Evolutionary conservation across 2,888 invertebrate genomes (phyloP).

Genomic region (Podabrus alpinus): DNA sequence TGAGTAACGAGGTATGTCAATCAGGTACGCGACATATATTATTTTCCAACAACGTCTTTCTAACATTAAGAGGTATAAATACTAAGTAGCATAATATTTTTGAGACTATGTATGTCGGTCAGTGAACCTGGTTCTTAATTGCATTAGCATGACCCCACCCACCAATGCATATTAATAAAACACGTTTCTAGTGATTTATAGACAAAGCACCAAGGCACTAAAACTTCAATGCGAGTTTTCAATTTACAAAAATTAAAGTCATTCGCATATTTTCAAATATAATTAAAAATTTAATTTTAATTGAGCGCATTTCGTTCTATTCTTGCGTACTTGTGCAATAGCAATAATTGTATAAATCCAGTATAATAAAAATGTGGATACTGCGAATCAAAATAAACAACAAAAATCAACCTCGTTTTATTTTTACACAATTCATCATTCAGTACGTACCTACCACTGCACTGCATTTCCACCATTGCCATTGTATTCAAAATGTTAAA

Average conservation of each 20-base stretch:
- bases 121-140: constrained; percentile 51
- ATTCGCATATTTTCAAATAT: constrained; percentile 14
- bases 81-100: constrained; percentile 31
- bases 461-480: neutral
- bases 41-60: constrained; percentile 31
- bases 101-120: constrained; percentile 46
- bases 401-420: neutral
- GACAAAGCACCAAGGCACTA: constrained; percentile 48
- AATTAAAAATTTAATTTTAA: neutral
- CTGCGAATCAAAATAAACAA: neutral
- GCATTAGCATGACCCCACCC: constrained; percentile 56
- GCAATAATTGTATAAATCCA: neutral
- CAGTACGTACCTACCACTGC: neutral
- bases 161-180: constrained; percentile 56
- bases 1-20: constrained; percentile 33
- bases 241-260: constrained; percentile 41
- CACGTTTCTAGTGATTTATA: constrained; percentile 53
- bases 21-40: constrained; percentile 35
- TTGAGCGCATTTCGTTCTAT: neutral
- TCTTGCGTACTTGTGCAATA: neutral
- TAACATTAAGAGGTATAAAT: constrained; percentile 17
- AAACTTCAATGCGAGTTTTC: constrained; percentile 49
- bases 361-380: neutral
- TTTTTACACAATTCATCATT: neutral
- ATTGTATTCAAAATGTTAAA: neutral